Base-by-base conservation (phyloP, 2,113 vertebrate genomes). In the Boleophthalmus pectinirostris region DNA sequence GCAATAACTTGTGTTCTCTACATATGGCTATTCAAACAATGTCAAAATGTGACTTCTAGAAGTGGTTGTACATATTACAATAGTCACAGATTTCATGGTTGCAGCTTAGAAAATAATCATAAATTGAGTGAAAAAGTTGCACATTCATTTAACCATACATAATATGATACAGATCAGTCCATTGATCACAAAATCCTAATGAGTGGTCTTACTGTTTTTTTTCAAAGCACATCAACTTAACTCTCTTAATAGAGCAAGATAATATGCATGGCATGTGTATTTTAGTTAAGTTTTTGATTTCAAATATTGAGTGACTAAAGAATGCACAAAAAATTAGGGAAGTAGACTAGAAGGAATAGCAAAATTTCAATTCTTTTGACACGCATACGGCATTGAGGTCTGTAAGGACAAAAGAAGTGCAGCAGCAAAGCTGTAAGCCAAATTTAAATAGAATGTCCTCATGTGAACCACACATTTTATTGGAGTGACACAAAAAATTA, bases 401-500 rank as follows among this genome's bases (percentile, higher is more conserved):
- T 70, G 5, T 54, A 24, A 21, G 15, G n/a, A 45, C 57, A 57
- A 57, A 72, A 10, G 16, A 78, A 66, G 70, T 82, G 74, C 72
- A n/a, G 56, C 69, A 4, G 38, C 68, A 75, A 61, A 58, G 29
- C 68, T 51, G 24, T 13, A 33, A 74, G 49, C 69, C 74, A 66
- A 2, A 58, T 25, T 7, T 25, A 58, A 25, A 57, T 13, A 24
- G 3, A 16, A 24, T 23, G 24, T 29, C 20, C 64, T 46, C 11
- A 66, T 35, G 16, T 43, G 64, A 38, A 66, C 54, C 21, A 16
- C 24, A 29, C 53, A 21, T 69, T 64, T 67, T 57, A 33, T 75
- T 33, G 1, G 23, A 43, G 54, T 77, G 49, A 73, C n/a, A 43
- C 69, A n/a, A 57, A 66, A 77, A 70, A 68, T 83, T 81, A 87